Conservation (phyloP, 37 sponge, comb jelly and placozoan genomes). For the Petrosia ficiformis region DNA sequence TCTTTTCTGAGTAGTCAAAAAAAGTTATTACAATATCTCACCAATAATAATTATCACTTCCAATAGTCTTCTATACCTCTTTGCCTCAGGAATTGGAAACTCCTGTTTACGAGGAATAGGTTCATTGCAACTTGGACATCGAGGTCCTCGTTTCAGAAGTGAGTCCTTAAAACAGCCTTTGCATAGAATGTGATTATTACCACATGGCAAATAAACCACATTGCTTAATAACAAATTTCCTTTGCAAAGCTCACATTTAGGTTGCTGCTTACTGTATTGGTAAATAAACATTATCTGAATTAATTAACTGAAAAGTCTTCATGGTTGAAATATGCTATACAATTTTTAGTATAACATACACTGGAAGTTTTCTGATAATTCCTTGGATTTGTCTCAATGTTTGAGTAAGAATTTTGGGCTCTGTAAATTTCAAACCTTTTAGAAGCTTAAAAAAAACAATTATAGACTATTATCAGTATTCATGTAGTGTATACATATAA, state of each 20-base stretch:
- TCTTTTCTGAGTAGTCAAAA: slow-evolving; percentile 6
- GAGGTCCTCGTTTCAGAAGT: background rate
- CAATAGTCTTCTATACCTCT: background rate
- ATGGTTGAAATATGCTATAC: background rate
- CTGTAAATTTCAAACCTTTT: too few species aligned
- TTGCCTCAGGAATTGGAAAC: background rate
- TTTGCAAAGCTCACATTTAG: background rate
- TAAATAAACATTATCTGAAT: too few species aligned
- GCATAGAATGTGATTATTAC: background rate
- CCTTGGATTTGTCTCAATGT: background rate
- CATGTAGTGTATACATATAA: background rate
- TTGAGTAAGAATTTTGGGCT: background rate
- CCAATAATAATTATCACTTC: too few species aligned
- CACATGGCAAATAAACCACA: slow-evolving; percentile 1
- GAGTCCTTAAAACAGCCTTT: background rate
- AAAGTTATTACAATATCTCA: background rate
- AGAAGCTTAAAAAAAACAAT: too few species aligned
- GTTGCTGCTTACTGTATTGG: background rate
- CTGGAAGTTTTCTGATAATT: background rate
- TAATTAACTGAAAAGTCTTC: too few species aligned
- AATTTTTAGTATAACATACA: background rate
- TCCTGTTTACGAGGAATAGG: background rate
- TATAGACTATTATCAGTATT: too few species aligned
- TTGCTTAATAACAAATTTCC: background rate
- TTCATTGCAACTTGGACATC: background rate